Percentiles rank a stretch among this genome's conserved stretches.
Evolutionary conservation across 2,113 vertebrate genomes (phyloP).

Genomic region (Brachyhypopomus occidentalis): DNA sequence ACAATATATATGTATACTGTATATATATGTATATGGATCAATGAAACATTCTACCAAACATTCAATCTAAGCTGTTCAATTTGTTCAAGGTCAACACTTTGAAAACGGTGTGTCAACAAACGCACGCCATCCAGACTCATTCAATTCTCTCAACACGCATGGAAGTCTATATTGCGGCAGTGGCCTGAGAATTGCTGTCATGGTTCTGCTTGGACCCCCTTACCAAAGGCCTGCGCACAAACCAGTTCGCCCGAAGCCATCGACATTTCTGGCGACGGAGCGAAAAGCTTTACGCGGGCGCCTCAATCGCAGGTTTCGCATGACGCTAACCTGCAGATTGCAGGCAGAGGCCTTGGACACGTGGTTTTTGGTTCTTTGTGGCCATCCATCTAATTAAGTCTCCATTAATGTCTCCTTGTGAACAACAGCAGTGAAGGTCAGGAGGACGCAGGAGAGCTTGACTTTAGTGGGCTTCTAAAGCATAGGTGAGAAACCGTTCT

Average conservation of each 20-base stretch:
- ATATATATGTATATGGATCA: too few relatives aligned
- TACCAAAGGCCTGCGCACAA: conserved; percentile 66
- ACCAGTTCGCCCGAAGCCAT: conserved; percentile 58
- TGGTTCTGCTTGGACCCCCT: conserved; percentile 48
- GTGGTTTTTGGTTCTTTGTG: conserved; percentile 71
- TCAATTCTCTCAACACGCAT: conserved; percentile 52
- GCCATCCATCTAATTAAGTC: conserved; percentile 74
- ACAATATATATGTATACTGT: too few relatives aligned
- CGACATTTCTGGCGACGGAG: neutral
- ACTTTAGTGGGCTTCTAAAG: conserved; percentile 99
- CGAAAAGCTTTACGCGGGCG: conserved; percentile 63
- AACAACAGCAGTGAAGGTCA: conserved; percentile 97
- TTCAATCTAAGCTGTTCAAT: conserved; percentile 56
- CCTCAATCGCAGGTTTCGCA: conserved; percentile 73
- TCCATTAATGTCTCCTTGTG: conserved; percentile 89
- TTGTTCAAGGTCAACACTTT: conserved; percentile 66
- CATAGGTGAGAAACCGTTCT: conserved; percentile 91
- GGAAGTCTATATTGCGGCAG: conserved; percentile 48
- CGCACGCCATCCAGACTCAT: conserved; percentile 64
- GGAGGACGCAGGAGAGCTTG: conserved; percentile 99
- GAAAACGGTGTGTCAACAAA: conserved; percentile 70
- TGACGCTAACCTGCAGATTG: conserved; percentile 64
- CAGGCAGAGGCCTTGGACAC: conserved; percentile 66
- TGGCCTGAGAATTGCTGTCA: conserved; percentile 55
- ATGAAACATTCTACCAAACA: conserved; percentile 50